These are phyloP conservation scores for Gavia stellata DNA, from an alignment of 2,113 vertebrate genomes.

Conservation along the genomic window DNA sequence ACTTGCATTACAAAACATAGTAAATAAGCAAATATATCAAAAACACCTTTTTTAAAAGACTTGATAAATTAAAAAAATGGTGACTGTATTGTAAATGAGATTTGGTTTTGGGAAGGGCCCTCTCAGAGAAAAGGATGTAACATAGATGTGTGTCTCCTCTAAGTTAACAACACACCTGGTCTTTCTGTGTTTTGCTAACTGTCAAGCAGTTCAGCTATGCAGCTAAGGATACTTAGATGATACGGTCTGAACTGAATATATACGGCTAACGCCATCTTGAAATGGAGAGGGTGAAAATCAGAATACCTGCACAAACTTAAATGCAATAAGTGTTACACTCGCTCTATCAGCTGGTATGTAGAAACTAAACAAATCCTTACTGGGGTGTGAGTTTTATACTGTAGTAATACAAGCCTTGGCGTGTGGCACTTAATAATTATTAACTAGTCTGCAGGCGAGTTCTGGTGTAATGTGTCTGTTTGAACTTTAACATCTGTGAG, in stretches of 20 bases:
- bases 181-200: neutral
- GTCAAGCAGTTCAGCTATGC: neutral
- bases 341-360: neutral
- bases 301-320: neutral
- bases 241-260: neutral
- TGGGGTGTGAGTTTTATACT: neutral
- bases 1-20: neutral
- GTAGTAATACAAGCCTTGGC: constrained; percentile 9
- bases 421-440: constrained; percentile 8
- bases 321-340: neutral
- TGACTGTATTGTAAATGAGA: neutral
- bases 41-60: neutral
- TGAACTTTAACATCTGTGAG: constrained; percentile 29
- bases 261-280: neutral
- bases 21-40: neutral
- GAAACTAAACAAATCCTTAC: constrained; percentile 18
- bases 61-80: neutral
- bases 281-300: neutral
- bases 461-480: neutral
- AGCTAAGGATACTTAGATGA: neutral
- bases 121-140: neutral
- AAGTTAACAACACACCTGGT: neutral
- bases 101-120: neutral
- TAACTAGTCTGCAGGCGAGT: neutral
- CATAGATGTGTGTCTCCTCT: neutral